Evolutionary conservation across 2,888 invertebrate genomes (phyloP), one percentile per base, ranked within the genome.

Genomic region (Hybos culiciformis): DNA sequence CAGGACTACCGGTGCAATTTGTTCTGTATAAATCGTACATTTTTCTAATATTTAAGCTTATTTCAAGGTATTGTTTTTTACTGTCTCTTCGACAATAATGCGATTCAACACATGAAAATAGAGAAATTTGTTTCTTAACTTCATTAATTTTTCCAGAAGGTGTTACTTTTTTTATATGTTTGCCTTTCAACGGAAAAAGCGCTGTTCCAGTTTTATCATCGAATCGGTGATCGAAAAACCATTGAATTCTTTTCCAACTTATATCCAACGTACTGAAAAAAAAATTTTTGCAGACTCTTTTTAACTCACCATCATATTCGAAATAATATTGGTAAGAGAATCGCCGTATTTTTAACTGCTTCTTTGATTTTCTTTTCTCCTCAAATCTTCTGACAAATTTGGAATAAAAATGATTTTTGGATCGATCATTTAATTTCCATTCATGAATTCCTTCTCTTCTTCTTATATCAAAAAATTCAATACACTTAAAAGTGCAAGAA

Each of bases 41-140:
- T 23, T 37, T 41, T 21, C 23, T 36, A 8, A 47, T 24, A 23
- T 29, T 44, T 17, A 45, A 37, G 24, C 37, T 43, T 26, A 36
- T 26, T 39, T 48, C 48, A 24, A 48, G 33, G 37, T 48, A n/a
- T 42, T 48, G 32, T 32, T 39, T 45, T n/a, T 42, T 37, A n/a
- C 32, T 37, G 11, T 32, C 31, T 34, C 29, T 29, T 39, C 45
- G 17, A 39, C 44, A 46, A 38, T 46, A 45, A 33, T 46, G 48
- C 6, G 50, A 48, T 23, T 48, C 45, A 39, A 50, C 42, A 33
- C 39, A 43, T 21, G 46, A 42, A 47, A 50, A 49, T 36, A 45
- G 39, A 29, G 40, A 34, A 23, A 51, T 49, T 38, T 51, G 49
- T 21, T 46, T 17, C 26, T 37, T 20, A 23, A 49, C 41, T 41